Evolutionary conservation across 2,888 invertebrate genomes (phyloP).

Genomic region (Eupithecia dodoneata): DNA sequence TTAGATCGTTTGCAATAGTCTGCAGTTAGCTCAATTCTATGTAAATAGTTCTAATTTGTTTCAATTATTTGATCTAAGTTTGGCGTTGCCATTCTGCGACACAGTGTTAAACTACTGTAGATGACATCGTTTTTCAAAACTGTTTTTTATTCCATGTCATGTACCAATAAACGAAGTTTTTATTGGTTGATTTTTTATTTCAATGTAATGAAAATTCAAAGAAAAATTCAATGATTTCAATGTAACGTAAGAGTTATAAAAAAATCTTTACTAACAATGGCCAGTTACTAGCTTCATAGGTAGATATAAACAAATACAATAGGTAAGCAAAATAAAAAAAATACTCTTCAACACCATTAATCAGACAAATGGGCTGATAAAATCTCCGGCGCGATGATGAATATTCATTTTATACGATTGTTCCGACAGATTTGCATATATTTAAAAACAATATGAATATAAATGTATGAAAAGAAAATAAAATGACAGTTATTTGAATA

Average conservation of each 20-base stretch:
- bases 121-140: no score
- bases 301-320: neutral
- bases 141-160: no score
- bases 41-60: no score
- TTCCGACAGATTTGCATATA: slow-evolving; percentile 32
- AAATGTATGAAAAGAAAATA: neutral
- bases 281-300: neutral
- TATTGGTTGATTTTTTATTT: no score
- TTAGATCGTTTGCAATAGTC: no score
- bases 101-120: no score
- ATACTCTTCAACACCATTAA: slow-evolving; percentile 52
- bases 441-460: slow-evolving; percentile 1
- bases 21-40: no score
- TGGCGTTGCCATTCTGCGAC: no score
- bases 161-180: no score
- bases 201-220: no score
- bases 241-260: neutral
- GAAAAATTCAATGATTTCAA: neutral
- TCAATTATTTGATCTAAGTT: no score
- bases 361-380: slow-evolving; percentile 57
- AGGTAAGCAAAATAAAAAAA: slow-evolving; percentile 37
- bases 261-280: neutral
- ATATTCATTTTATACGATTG: slow-evolving; percentile 44
- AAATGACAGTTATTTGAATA: neutral
- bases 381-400: slow-evolving; percentile 51